phyloP scores from a whole-genome alignment of 2,888 invertebrate species.

The Oscheius sp. region DNA sequence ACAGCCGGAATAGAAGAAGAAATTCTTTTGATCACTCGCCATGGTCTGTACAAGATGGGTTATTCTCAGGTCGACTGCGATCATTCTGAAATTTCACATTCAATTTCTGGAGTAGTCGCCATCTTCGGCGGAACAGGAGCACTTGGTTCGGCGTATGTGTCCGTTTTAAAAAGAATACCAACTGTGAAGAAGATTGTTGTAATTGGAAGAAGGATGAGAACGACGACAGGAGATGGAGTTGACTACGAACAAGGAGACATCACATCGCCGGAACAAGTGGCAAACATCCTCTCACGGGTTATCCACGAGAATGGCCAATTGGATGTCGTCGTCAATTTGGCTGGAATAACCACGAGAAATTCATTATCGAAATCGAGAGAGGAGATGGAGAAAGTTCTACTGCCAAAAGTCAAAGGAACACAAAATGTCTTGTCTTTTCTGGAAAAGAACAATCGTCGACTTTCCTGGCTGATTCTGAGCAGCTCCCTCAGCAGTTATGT shows the following conservation, averaged over 20 bases:
- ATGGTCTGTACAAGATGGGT: background rate
- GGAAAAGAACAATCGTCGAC: conserved; percentile 24
- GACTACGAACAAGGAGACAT: conserved; percentile 19
- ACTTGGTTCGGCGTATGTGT: conserved; percentile 32
- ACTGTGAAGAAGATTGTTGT: conserved; percentile 14
- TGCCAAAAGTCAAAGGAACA: conserved; percentile 47
- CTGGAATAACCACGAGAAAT: conserved; percentile 43
- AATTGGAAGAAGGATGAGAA: conserved; percentile 13
- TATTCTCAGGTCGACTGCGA: background rate
- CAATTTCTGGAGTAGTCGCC: conserved; percentile 26
- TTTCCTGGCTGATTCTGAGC: conserved; percentile 51
- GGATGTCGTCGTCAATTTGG: conserved; percentile 44
- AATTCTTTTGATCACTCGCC: background rate
- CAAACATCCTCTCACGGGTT: background rate
- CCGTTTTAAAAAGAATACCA: conserved; percentile 16
- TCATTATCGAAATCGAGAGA: conserved; percentile 40
- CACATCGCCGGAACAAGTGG: conserved; percentile 2
- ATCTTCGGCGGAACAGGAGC: conserved; percentile 39
- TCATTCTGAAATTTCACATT: background rate
- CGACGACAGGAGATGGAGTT: background rate
- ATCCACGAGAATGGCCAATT: background rate
- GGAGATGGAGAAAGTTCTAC: conserved; percentile 42
- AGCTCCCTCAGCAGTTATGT: conserved; percentile 62
- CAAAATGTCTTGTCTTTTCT: conserved; percentile 43
- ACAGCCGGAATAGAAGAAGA: background rate